These are phyloP conservation scores for Hemicrepidius hirtus DNA, from an alignment of 2,888 invertebrate species.

Conservation along the genomic window DNA sequence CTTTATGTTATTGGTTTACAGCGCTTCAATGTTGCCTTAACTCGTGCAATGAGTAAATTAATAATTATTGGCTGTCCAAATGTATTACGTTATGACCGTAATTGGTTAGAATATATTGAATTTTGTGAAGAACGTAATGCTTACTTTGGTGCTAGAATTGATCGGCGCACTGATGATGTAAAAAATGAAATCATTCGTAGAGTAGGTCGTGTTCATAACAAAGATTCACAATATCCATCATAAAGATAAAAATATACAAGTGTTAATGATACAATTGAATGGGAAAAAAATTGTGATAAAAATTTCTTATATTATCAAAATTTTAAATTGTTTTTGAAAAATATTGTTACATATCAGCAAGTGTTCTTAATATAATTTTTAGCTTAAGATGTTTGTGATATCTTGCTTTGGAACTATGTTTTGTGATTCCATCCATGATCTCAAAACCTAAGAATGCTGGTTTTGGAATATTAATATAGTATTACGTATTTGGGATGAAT, in stretches of 20 bases:
- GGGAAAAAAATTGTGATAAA: too few species aligned
- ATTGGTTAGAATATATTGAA: slow-evolving; percentile 71
- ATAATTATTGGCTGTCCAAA: slow-evolving; percentile 77
- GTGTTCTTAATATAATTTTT: too few species aligned
- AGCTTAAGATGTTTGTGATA: too few species aligned
- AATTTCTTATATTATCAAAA: too few species aligned
- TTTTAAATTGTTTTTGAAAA: too few species aligned
- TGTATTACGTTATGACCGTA: slow-evolving; percentile 68
- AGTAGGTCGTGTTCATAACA: slow-evolving; percentile 14
- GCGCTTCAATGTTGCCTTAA: slow-evolving; percentile 85
- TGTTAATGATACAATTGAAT: too few species aligned
- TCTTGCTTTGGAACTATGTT: too few species aligned
- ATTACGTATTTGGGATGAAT: too few species aligned
- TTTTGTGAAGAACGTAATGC: slow-evolving; percentile 65
- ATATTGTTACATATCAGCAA: too few species aligned
- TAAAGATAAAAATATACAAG: background rate
- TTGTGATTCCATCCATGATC: too few species aligned
- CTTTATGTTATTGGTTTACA: slow-evolving; percentile 67
- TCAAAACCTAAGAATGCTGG: too few species aligned
- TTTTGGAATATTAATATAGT: too few species aligned
- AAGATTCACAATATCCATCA: slow-evolving; percentile 5
- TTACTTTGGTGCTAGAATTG: slow-evolving; percentile 67
- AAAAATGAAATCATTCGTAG: slow-evolving; percentile 26
- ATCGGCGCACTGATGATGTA: slow-evolving; percentile 24
- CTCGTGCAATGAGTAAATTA: slow-evolving; percentile 82